phyloP scores from a whole-genome alignment of 2,113 vertebrate species.

The Theristicus caerulescens region DNA sequence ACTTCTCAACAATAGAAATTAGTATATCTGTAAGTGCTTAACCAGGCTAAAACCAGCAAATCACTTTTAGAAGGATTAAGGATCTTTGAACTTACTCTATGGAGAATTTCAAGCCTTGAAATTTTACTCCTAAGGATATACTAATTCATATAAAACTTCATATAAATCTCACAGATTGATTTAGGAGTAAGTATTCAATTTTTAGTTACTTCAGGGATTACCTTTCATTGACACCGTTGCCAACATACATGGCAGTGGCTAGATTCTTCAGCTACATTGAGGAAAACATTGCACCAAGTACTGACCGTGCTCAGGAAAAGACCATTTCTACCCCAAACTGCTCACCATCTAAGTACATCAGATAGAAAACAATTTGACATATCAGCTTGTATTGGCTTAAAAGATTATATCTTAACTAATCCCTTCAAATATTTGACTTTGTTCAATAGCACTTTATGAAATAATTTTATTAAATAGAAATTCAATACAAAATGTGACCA shows the following conservation, averaged over 20 bases:
- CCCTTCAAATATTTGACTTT: background rate
- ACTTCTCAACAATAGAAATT: background rate
- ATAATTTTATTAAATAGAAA: background rate
- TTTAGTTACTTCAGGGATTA: background rate
- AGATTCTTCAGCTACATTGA: background rate
- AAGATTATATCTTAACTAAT: background rate
- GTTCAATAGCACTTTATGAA: background rate
- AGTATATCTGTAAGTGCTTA: background rate
- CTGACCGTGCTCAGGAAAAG: background rate
- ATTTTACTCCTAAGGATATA: background rate
- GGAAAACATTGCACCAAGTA: background rate
- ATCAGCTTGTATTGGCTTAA: background rate
- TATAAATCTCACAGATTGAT: background rate
- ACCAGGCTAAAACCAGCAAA: background rate
- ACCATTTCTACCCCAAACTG: background rate
- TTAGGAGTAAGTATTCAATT: background rate
- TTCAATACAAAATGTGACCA: background rate
- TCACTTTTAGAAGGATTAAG: background rate
- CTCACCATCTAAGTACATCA: background rate
- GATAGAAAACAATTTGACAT: background rate
- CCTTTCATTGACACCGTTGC: background rate
- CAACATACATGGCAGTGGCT: accelerated
- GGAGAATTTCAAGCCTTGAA: background rate
- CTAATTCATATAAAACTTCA: background rate
- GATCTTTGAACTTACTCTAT: background rate